These are phyloP conservation scores for Nymphalis c-album DNA, from an alignment of 2,888 invertebrate species.

Conservation along the genomic window DNA sequence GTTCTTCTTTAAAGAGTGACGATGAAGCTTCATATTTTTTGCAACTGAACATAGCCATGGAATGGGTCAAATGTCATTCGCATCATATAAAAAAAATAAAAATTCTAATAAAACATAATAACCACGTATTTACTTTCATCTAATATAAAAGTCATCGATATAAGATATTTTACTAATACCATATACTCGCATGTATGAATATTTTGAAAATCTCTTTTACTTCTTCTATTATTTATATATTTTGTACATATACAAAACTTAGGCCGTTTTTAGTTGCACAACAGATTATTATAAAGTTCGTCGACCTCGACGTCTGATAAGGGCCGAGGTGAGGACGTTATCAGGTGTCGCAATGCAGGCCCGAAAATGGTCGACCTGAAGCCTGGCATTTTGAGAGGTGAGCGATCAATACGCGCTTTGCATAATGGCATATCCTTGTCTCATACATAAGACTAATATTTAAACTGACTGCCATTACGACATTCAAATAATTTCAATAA, in stretches of 20 bases:
- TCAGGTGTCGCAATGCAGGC: conserved; percentile 74
- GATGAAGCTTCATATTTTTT: background rate
- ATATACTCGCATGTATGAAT: background rate
- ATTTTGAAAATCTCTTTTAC: background rate
- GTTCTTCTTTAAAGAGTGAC: background rate
- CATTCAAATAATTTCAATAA: too few relatives aligned
- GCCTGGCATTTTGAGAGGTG: conserved; percentile 47
- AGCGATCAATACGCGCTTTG: conserved; percentile 55
- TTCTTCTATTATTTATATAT: conserved; percentile 3
- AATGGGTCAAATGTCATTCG: conserved; percentile 49
- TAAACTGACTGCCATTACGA: background rate
- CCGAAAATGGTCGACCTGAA: conserved; percentile 57
- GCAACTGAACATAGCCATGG: background rate
- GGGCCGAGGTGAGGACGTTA: conserved; percentile 59
- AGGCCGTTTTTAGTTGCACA: conserved; percentile 28
- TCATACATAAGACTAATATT: conserved; percentile 13
- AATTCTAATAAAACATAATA: background rate
- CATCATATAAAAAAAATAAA: background rate
- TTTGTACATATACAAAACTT: background rate
- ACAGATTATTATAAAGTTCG: conserved; percentile 58
- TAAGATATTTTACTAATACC: background rate
- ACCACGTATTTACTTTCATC: background rate
- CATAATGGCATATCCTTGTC: conserved; percentile 28
- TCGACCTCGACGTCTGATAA: conserved; percentile 62
- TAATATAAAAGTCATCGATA: background rate